Conservation (phyloP, 2,113 vertebrate genomes). For the Himantopus leucocephalus region DNA sequence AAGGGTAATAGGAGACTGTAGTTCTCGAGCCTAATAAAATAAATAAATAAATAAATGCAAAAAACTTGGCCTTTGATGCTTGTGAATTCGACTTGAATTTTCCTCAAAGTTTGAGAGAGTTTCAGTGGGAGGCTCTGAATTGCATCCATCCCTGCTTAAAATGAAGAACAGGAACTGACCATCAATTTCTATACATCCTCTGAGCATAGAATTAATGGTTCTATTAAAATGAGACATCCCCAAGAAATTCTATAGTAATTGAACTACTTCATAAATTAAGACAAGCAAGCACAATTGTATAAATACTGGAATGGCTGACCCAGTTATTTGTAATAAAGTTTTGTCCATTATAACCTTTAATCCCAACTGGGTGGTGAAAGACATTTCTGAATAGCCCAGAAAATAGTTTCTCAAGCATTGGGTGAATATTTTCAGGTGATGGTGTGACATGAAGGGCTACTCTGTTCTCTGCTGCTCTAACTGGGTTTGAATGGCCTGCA, state of each 20-base stretch:
- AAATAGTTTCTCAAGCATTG: not conserved
- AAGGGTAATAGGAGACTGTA: not conserved
- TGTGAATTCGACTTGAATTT: not conserved
- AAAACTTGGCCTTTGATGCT: not conserved
- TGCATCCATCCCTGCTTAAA: not conserved
- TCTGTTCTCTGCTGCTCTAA: slow-evolving; percentile 22
- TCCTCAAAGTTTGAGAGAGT: not conserved
- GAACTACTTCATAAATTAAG: slow-evolving; percentile 44
- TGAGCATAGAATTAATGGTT: slow-evolving; percentile 38
- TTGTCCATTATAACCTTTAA: not conserved
- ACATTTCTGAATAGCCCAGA: slow-evolving; percentile 7
- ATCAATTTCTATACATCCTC: slow-evolving; percentile 23
- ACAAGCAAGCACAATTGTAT: slow-evolving; percentile 8
- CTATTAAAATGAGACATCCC: slow-evolving; percentile 46
- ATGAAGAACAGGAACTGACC: not conserved
- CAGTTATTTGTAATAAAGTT: slow-evolving; percentile 17
- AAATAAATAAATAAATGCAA: not conserved
- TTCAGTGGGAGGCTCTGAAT: not conserved
- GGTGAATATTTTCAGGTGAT: slow-evolving; percentile 6
- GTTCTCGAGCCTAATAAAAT: not conserved
- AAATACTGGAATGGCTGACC: not conserved
- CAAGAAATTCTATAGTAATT: slow-evolving; percentile 47
- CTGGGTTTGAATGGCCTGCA: slow-evolving; percentile 42
- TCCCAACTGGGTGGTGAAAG: not conserved
- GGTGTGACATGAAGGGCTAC: not conserved